Conservation (phyloP, 1,140 invertebrate genomes). For the Manduca sexta region DNA sequence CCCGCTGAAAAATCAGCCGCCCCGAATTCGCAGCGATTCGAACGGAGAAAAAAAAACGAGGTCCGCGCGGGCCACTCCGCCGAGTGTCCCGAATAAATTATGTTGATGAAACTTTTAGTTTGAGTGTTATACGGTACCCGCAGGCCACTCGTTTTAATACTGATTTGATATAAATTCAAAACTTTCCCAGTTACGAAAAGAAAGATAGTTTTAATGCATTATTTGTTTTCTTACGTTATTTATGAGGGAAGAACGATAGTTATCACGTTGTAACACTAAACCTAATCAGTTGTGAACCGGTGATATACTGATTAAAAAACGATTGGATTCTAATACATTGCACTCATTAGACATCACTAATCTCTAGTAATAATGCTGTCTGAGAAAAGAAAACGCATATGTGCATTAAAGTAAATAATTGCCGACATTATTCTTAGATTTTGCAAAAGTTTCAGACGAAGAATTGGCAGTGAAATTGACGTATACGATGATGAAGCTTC, state of each 20-base stretch:
- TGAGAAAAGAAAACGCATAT: too few relatives aligned
- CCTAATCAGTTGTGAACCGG: too few relatives aligned
- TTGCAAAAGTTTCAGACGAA: not conserved
- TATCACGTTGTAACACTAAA: too few relatives aligned
- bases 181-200: constrained; percentile 4
- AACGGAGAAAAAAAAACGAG: constrained; percentile 48
- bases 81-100: constrained; percentile 57
- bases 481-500: constrained; percentile 21
- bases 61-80: constrained; percentile 33
- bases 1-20: constrained; percentile 44
- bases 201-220: not conserved
- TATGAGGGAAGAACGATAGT: too few relatives aligned
- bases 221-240: too few relatives aligned
- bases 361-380: too few relatives aligned
- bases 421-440: too few relatives aligned
- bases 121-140: constrained; percentile 29
- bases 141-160: constrained; percentile 22
- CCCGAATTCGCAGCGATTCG: constrained; percentile 38
- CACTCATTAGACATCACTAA: too few relatives aligned
- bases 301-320: too few relatives aligned
- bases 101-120: constrained; percentile 51
- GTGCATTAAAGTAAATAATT: too few relatives aligned
- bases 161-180: constrained; percentile 27
- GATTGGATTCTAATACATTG: too few relatives aligned
- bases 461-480: constrained; percentile 12